Evolutionary conservation across 2,888 invertebrate genomes (phyloP).

Genomic region (Pseudanteris insignis): DNA sequence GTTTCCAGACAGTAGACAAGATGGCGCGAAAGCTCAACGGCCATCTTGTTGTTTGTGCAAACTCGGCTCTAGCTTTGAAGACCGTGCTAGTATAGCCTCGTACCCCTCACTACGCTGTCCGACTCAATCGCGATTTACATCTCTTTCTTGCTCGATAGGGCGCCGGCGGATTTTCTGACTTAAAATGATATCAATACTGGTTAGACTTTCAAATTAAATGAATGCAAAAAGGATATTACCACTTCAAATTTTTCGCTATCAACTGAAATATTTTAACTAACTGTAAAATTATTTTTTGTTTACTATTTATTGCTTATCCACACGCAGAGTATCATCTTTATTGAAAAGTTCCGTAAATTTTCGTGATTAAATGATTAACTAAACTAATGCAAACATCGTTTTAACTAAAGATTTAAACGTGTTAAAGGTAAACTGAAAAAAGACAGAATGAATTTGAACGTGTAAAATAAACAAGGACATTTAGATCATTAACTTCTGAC

Average conservation of each 20-base stretch:
- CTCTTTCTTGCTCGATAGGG: conserved; percentile 49
- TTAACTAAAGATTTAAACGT: too few relatives aligned
- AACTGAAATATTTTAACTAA: conserved; percentile 24
- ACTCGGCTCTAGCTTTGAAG: conserved; percentile 55
- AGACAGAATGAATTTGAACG: too few relatives aligned
- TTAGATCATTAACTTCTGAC: too few relatives aligned
- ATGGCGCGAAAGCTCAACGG: conserved; percentile 55
- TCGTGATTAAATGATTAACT: too few relatives aligned
- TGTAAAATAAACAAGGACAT: too few relatives aligned
- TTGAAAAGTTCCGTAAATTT: background rate
- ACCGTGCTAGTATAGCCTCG: conserved; percentile 41
- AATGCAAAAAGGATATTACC: conserved; percentile 36
- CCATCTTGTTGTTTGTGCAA: conserved; percentile 65
- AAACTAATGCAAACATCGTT: too few relatives aligned
- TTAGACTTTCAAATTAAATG: conserved; percentile 42
- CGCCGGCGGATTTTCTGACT: conserved; percentile 41
- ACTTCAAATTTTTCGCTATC: conserved; percentile 17
- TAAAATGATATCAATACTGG: conserved; percentile 39
- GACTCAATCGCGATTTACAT: conserved; percentile 47
- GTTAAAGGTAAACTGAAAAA: too few relatives aligned
- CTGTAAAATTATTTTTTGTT: conserved; percentile 7
- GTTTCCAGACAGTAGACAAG: conserved; percentile 27
- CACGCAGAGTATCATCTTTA: conserved; percentile 1
- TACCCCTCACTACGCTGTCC: conserved; percentile 47
- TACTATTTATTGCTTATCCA: background rate